A percentile compares a stretch with the other conserved stretches of the same genome.
These are phyloP conservation scores for Noctuana brunneofusca DNA, from an alignment of 2,888 invertebrate genomes.

Conservation along the genomic window DNA sequence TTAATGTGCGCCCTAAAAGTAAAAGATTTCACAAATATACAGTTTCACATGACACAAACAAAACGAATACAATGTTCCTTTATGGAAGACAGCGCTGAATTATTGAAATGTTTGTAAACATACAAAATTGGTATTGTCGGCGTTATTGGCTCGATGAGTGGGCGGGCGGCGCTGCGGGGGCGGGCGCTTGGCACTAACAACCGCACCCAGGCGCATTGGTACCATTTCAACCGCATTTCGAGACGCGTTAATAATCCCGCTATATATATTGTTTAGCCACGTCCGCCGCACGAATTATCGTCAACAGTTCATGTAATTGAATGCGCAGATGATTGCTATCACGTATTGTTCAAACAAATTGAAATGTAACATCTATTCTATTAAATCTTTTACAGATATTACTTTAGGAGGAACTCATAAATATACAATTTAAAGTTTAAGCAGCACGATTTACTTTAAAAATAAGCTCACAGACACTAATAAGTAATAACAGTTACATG, in stretches of 20 bases:
- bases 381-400: too few species aligned
- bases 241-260: background rate
- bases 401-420: too few species aligned
- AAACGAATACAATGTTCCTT: background rate
- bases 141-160: background rate
- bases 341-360: background rate
- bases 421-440: too few species aligned
- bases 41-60: background rate
- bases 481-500: too few species aligned
- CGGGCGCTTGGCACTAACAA: slow-evolving; percentile 7
- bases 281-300: background rate
- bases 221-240: slow-evolving; percentile 9
- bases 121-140: background rate
- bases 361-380: background rate
- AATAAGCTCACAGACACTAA: too few species aligned
- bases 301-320: background rate
- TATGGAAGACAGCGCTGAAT: background rate
- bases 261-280: background rate
- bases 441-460: too few species aligned
- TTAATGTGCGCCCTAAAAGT: background rate
- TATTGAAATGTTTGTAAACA: slow-evolving; percentile 6
- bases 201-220: slow-evolving; percentile 4
- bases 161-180: slow-evolving; percentile 24
- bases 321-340: background rate
- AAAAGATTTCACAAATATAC: background rate